Evolutionary conservation across 2,113 vertebrate species (phyloP).

Genomic region (Pseudorhombus dupliciocellatus): DNA sequence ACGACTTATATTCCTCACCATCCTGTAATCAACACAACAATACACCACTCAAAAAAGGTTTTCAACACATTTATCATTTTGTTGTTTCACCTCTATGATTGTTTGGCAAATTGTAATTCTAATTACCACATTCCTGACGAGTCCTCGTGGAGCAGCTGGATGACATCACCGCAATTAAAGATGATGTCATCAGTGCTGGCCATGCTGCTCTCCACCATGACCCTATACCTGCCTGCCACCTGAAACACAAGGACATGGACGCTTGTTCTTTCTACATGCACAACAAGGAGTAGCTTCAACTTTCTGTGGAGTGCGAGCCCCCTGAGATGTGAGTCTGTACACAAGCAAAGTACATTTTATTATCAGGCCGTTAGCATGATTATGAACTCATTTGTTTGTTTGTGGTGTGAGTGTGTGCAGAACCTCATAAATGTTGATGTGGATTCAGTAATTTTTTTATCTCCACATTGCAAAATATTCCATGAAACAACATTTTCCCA

Average conservation of each 20-base stretch:
- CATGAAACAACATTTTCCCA: no score
- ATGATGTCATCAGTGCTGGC: slow-evolving; percentile 87
- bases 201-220: slow-evolving; percentile 85
- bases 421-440: no score
- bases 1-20: slow-evolving; percentile 89
- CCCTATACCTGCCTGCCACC: slow-evolving; percentile 89
- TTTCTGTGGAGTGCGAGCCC: no score
- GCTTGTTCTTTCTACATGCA: background rate
- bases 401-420: no score
- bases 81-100: background rate
- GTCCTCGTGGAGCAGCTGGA: slow-evolving; percentile 86
- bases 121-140: slow-evolving; percentile 86
- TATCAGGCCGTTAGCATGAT: no score
- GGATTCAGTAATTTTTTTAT: no score
- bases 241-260: slow-evolving; percentile 47
- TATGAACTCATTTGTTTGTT: no score
- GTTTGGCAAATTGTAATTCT: background rate
- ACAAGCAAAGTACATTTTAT: no score
- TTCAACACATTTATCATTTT: background rate
- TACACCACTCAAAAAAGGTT: background rate
- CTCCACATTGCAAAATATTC: no score
- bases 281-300: no score
- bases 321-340: no score
- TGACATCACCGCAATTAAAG: slow-evolving; percentile 88
- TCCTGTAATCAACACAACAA: slow-evolving; percentile 70